phyloP scores from a whole-genome alignment of 2,888 invertebrate species.

The Torymus auratus region DNA sequence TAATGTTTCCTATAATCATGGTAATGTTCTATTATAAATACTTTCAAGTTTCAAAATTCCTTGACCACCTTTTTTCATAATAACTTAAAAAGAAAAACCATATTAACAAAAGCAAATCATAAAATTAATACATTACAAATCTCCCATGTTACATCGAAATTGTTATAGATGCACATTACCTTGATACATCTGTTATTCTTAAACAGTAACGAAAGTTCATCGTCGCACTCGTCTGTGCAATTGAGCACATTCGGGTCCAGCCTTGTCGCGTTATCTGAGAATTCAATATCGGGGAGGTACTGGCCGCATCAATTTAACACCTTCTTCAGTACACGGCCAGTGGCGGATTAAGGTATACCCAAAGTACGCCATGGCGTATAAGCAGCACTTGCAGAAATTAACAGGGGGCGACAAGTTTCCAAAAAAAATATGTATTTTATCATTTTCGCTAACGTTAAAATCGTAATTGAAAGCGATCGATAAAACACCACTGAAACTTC shows the following conservation, averaged over 20 bases:
- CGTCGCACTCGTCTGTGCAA: constrained; percentile 32
- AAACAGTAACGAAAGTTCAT: constrained; percentile 29
- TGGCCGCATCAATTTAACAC: constrained; percentile 31
- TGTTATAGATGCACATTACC: not conserved
- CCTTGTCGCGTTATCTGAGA: not conserved
- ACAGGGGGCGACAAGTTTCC: no score
- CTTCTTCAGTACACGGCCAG: constrained; percentile 20
- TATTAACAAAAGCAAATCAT: no score
- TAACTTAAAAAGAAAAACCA: no score
- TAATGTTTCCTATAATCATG: constrained; percentile 32
- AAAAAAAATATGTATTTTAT: no score
- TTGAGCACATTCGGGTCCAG: constrained; percentile 30
- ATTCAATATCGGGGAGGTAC: constrained; percentile 6
- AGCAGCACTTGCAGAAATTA: no score
- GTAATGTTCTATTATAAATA: constrained; percentile 34
- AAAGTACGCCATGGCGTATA: no score
- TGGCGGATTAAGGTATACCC: no score
- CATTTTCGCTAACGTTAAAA: no score
- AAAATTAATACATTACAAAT: no score
- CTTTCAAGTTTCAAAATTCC: not conserved
- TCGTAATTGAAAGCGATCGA: no score
- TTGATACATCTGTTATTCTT: constrained; percentile 18
- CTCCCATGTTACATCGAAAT: constrained; percentile 32
- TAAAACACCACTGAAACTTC: no score
- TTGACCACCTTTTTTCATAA: constrained; percentile 16